These are phyloP conservation scores for Stegophylla sp. DNA, from an alignment of 2,888 invertebrate genomes.

Conservation along the genomic window DNA sequence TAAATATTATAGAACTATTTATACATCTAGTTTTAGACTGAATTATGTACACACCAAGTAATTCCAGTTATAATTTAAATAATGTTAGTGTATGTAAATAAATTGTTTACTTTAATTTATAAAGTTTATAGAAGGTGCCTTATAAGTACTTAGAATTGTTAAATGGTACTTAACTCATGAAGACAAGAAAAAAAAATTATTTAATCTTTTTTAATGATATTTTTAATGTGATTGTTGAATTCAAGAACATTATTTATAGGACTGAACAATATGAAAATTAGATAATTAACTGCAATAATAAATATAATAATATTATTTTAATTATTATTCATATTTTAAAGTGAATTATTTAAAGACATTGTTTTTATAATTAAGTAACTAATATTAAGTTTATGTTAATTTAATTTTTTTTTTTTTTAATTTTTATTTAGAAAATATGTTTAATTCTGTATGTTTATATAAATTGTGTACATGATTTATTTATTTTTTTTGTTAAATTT, in stretches of 20 bases:
- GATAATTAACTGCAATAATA: slow-evolving; percentile 40
- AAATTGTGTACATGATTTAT: too few species aligned
- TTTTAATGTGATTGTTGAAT: slow-evolving; percentile 42
- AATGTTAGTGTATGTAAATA: slow-evolving; percentile 26
- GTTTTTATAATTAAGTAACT: slow-evolving; percentile 21
- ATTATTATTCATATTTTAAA: slow-evolving; percentile 27
- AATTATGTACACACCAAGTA: slow-evolving; percentile 27
- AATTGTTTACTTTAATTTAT: slow-evolving; percentile 23
- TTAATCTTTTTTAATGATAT: neutral
- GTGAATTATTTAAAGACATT: slow-evolving; percentile 39
- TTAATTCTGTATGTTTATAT: too few species aligned
- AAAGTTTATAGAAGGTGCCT: slow-evolving; percentile 52
- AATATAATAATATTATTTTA: slow-evolving; percentile 36
- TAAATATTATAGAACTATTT: slow-evolving; percentile 22
- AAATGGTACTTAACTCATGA: slow-evolving; percentile 53
- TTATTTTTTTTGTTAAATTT: too few species aligned
- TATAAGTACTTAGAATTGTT: slow-evolving; percentile 52
- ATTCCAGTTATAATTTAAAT: slow-evolving; percentile 52
- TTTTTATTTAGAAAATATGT: neutral
- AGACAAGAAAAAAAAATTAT: slow-evolving; percentile 26
- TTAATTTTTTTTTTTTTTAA: slow-evolving; percentile 8
- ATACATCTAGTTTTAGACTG: slow-evolving; percentile 46
- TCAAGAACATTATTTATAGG: slow-evolving; percentile 51
- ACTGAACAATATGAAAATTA: slow-evolving; percentile 50
- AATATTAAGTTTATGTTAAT: slow-evolving; percentile 17